These are phyloP conservation scores for Cryptotis parvus DNA, from an alignment of 2,113 vertebrate species.

Conservation along the genomic window DNA sequence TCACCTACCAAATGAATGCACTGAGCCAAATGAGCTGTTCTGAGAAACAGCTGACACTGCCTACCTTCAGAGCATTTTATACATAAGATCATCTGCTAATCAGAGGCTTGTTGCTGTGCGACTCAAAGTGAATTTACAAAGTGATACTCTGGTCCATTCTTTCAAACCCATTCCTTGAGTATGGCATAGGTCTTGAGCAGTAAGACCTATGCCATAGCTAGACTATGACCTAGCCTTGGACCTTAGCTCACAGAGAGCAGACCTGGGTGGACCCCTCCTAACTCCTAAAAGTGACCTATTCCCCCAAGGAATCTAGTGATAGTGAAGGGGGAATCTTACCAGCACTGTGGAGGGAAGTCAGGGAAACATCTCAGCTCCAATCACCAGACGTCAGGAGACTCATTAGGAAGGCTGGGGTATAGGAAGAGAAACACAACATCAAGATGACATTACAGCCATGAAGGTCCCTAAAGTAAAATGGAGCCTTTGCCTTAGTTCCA, in stretches of 20 bases:
- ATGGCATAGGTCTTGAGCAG: neutral
- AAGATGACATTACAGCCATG: neutral
- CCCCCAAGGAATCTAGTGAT: neutral
- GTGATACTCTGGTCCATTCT: neutral
- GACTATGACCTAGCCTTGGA: neutral
- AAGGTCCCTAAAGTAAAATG: too few species aligned
- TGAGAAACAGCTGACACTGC: slow-evolving; percentile 12
- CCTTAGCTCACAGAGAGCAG: neutral
- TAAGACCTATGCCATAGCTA: too few species aligned
- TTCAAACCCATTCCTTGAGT: neutral
- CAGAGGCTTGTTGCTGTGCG: neutral
- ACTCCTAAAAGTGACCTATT: too few species aligned
- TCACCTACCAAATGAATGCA: neutral
- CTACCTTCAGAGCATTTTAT: slow-evolving; percentile 1
- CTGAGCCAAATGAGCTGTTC: neutral
- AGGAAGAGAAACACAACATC: neutral
- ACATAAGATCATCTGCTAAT: slow-evolving; percentile 29
- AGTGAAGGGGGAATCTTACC: neutral
- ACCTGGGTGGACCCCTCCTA: neutral
- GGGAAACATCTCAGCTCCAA: slow-evolving; percentile 35
- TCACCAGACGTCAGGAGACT: neutral
- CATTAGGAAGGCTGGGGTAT: neutral
- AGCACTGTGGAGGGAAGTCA: neutral
- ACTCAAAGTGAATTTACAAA: neutral
- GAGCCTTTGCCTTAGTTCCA: neutral